Evolutionary conservation across 1,140 invertebrate species (phyloP), one percentile per base, ranked within the genome.

Genomic region (Drosophila lacertosa): DNA sequence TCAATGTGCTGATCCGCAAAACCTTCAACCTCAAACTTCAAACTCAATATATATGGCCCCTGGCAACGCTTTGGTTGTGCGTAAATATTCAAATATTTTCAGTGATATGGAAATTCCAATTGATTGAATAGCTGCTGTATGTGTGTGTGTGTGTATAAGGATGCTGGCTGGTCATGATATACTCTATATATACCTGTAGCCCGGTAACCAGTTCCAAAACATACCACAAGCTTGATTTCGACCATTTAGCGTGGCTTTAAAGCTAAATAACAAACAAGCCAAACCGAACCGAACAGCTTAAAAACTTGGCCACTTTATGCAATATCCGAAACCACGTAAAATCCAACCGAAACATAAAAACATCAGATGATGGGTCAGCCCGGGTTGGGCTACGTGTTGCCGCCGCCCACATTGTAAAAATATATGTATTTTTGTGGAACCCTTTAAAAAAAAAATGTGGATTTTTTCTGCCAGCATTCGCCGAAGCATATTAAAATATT

Each of bases 71-170:
- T 32, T 22, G 63, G n/a, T 20, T 47, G 48, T 65, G 54, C 59
- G 65, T 77, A 86, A 86, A 86, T 88, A 88, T 88, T 77, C 67
- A 86, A 86, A 86, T 86, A 86, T 88, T 88, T 84, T 64, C 81
- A 86, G 69, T 77, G 79, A 82, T 77, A 86, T 74, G 81, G 73
- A 84, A 84, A 86, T 84, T 86, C 74, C 82, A 77, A 72, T 74
- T 86, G 81, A 88, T 86, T 86, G 82, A 88, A 84, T 86, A 26
- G 18, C 44, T 51, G 10, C 15, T 29, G 16, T 39, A 3, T 26
- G 37, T 10, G 15, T 32, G 32, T 11, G 13, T 29, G 16, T 39
- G 5, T 26, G 37, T 10, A 22, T 32, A 42, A 15, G 13, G 3
- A 20, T 10, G 13, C 35, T 10, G 24, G 29, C 11, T n/a, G n/a